A percentile compares a stretch with the other conserved stretches of the same genome.
These are phyloP conservation scores for Halocaridina rubra DNA, from an alignment of 2,888 invertebrate genomes.

Conservation along the genomic window DNA sequence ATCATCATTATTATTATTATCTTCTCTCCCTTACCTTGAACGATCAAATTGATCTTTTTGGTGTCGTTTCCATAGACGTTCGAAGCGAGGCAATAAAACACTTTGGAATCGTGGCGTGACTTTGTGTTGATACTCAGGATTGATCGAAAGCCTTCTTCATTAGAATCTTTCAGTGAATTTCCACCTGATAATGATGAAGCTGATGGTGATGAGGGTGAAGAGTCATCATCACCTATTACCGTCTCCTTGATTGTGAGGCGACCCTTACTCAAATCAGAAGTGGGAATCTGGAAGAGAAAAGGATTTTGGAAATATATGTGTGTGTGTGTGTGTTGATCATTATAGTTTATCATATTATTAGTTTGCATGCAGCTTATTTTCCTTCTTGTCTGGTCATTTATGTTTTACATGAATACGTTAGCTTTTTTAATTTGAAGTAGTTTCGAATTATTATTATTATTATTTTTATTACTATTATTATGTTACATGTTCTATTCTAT, in stretches of 20 bases:
- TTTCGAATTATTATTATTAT: no score
- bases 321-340: no score
- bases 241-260: conserved; percentile 31
- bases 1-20: no score
- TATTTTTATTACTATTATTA: no score
- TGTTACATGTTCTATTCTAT: no score
- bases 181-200: not conserved
- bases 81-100: conserved; percentile 54
- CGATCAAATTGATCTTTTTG: conserved; percentile 45
- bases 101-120: conserved; percentile 37
- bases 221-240: conserved; percentile 3
- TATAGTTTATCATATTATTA: no score
- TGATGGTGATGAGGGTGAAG: conserved; percentile 12
- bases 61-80: conserved; percentile 59
- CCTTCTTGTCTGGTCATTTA: no score
- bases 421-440: no score
- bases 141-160: conserved; percentile 34
- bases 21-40: conserved; percentile 57
- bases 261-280: not conserved
- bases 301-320: no score
- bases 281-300: conserved; percentile 7
- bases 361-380: no score
- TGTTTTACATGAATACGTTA: no score
- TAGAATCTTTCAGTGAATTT: not conserved
- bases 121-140: conserved; percentile 36